Conservation (phyloP, 2,797 vertebrate species). For the Gorsachius magnificus region DNA sequence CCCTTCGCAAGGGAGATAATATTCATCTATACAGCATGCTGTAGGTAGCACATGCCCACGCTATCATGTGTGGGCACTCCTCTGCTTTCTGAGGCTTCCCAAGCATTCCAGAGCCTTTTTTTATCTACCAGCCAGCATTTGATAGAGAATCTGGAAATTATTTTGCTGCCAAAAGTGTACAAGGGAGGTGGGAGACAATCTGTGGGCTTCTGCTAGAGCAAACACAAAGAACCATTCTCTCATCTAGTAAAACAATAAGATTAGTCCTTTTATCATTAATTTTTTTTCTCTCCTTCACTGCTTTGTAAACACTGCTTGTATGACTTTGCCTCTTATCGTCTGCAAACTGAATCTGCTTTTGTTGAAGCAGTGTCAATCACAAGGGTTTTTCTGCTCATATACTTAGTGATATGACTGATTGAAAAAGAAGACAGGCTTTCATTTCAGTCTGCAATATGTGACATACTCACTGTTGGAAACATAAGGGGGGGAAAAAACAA, state of each 20-base stretch:
- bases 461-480: slow-evolving; percentile 25
- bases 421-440: slow-evolving; percentile 69
- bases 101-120: slow-evolving; percentile 41
- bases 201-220: slow-evolving; percentile 66
- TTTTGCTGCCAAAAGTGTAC: slow-evolving; percentile 69
- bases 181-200: slow-evolving; percentile 36
- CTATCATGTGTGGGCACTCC: neutral
- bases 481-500: slow-evolving; percentile 9
- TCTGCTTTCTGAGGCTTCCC: slow-evolving; percentile 45
- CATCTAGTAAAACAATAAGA: slow-evolving; percentile 77
- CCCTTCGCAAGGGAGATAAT: neutral
- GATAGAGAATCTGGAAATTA: slow-evolving; percentile 70
- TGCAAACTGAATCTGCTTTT: slow-evolving; percentile 75
- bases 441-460: slow-evolving; percentile 52
- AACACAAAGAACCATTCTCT: slow-evolving; percentile 73
- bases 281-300: slow-evolving; percentile 72
- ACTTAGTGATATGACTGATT: slow-evolving; percentile 64
- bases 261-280: slow-evolving; percentile 78
- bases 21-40: neutral
- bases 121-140: slow-evolving; percentile 5
- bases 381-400: slow-evolving; percentile 68
- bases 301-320: slow-evolving; percentile 77
- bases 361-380: slow-evolving; percentile 76
- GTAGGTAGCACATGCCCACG: neutral
- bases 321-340: slow-evolving; percentile 79